Evolutionary conservation across 2,113 vertebrate genomes (phyloP), one percentile per base, ranked within the genome.

Genomic region (Trinectes maculatus): DNA sequence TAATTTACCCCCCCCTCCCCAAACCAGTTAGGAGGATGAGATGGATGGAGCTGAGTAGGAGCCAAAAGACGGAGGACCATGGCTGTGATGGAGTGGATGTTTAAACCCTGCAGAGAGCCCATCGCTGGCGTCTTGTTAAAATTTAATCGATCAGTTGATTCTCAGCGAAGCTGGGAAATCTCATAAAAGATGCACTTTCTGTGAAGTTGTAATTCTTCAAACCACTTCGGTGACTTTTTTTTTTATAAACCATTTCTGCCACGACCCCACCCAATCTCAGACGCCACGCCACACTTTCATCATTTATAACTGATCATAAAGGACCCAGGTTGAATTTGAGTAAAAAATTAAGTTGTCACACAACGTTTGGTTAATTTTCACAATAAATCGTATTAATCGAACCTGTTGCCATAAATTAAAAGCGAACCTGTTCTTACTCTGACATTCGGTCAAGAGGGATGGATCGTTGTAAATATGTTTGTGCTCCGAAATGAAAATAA

Each of bases 61-160:
- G 58, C 77, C 10, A n/a, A 72, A 13, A 63, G 52, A 58, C 57
- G 59, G 82, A 71, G 67, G 54, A 63, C 36, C 48, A 37, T 25
- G 58, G 60, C 64, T 46, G 59, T 91, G 91, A 92, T 86, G 72
- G 89, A 93, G 91, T 79, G 84, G 83, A 84, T 86, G 80, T 87
- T 85, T 87, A 91, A 91, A 80, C 74, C 79, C 74, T 54, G 63
- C 73, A 53, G 89, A 89, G 84, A 81, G 84, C 74, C 72, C 82
- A 85, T 86, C 84, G 80, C 76, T 60, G 66, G 62, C 54, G 70
- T 62, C 86, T 91, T 87, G 89, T 92, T 89, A 91, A 91, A 90
- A 81, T 79, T 77, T 73, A 91, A 93, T 93, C 83, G 62, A 90
- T 91, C 85, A 82, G 77, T 87, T 86, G 85, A 86, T 86, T 79